These are phyloP conservation scores for Sinelater perroti DNA, from an alignment of 2,888 invertebrate genomes.

Conservation along the genomic window DNA sequence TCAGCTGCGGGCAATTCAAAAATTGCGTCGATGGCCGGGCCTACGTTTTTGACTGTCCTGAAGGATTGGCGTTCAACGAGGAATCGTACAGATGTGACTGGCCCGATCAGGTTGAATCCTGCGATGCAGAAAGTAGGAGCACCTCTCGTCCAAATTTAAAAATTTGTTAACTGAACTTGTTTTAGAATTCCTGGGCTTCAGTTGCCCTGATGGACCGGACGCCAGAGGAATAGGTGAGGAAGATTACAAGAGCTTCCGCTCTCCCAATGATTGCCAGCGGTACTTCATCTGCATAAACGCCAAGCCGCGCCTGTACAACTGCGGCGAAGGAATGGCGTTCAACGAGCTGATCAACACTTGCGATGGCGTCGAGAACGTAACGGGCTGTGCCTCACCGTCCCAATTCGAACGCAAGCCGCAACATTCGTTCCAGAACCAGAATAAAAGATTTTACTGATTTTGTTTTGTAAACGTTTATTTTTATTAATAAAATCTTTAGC, in stretches of 20 bases:
- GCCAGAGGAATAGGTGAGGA: constrained; percentile 58
- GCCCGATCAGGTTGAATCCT: constrained; percentile 84
- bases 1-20: constrained; percentile 80
- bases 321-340: constrained; percentile 80
- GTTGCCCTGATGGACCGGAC: constrained; percentile 70
- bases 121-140: constrained; percentile 77
- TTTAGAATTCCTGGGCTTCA: constrained; percentile 80
- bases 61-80: constrained; percentile 76
- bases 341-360: constrained; percentile 77
- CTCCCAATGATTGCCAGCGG: constrained; percentile 75
- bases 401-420: constrained; percentile 5
- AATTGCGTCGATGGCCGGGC: constrained; percentile 84
- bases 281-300: constrained; percentile 82
- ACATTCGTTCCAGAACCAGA: too few species aligned
- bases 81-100: constrained; percentile 83
- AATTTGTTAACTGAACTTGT: constrained; percentile 48
- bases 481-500: too few species aligned
- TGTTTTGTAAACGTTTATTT: too few species aligned
- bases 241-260: constrained; percentile 65
- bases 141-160: too few species aligned
- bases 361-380: constrained; percentile 80
- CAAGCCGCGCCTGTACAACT: constrained; percentile 77
- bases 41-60: constrained; percentile 78
- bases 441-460: too few species aligned
- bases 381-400: constrained; percentile 67